Base-by-base conservation (phyloP, 2,797 vertebrate species). In the Alexandromys oeconomus region DNA sequence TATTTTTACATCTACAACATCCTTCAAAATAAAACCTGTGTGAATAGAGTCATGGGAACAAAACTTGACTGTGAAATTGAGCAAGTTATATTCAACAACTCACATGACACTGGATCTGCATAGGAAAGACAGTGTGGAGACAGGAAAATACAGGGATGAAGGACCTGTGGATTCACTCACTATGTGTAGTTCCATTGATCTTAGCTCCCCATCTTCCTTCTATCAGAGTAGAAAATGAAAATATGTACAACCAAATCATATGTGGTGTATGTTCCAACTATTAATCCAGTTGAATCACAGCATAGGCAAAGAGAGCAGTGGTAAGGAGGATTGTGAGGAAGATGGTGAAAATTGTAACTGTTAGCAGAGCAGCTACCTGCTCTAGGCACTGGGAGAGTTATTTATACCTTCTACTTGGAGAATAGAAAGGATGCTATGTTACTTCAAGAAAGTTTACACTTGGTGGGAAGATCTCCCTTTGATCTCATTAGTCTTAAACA, bases 401-500 rank as follows among this genome's bases (percentile, higher is more conserved):
- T 63, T 91, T 31, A 61, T 6, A 31, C 71, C 2, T 81, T 2
- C 46, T 69, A 25, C 57, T 92, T 96, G 34, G 17, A 14, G 61
- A 82, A 8, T 11, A 92, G 23, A 11, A 91, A 81, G 10, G 9
- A 74, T 94, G 25, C 2, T 86, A 57, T 46, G 6, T 7, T 57
- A 78, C 94, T 76, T 94, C 54, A 25, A 59, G 19, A 78, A 93
- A 67, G 3, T 1, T 63, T 71, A 17, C n/a, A 69, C 51, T 93
- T 89, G 65, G n/a, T 96, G 51, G 61, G 17, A 31, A 57, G 15
- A 37, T 73, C 8, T 92, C 40, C 37, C 59, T 95, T 69, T 89
- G 78, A 95, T 59, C 43, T 89, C 61, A 91, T 92, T 93, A 95
- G 57, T 14, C 48, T 94, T 91, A 73, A 92, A 37, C 8, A 95